phyloP scores from a whole-genome alignment of 2,113 vertebrate genomes.

The Electrona antarctica region DNA sequence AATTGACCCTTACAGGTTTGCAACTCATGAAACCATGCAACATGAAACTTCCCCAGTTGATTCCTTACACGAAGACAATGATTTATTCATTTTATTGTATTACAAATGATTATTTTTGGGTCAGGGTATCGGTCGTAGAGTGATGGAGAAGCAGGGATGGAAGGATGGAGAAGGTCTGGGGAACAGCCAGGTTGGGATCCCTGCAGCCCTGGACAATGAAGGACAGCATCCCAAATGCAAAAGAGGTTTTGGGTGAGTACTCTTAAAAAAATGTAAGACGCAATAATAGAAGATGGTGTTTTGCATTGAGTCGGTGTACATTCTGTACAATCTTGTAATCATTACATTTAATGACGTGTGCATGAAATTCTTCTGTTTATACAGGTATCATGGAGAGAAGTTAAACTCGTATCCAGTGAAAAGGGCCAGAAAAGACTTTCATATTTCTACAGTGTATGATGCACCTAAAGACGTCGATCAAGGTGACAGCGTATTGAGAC shows the following conservation, averaged over 20 bases:
- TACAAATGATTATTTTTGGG: too few relatives aligned
- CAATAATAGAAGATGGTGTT: neutral
- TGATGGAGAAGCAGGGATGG: constrained; percentile 97
- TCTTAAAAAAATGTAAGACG: neutral
- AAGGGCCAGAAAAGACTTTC: constrained; percentile 74
- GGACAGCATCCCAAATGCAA: constrained; percentile 94
- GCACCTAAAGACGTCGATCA: constrained; percentile 84
- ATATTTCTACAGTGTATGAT: constrained; percentile 91
- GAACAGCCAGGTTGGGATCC: constrained; percentile 82
- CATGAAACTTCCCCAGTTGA: too few relatives aligned
- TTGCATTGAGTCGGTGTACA: neutral
- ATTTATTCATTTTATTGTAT: too few relatives aligned
- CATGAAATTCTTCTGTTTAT: constrained; percentile 16
- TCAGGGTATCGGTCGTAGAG: constrained; percentile 91
- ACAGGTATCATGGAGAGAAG: constrained; percentile 95
- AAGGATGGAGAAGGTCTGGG: constrained; percentile 91
- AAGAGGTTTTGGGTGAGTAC: constrained; percentile 91
- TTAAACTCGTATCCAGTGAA: constrained; percentile 81
- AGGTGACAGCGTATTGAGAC: constrained; percentile 83
- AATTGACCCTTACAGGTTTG: too few relatives aligned
- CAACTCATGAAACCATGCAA: too few relatives aligned
- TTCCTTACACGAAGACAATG: too few relatives aligned
- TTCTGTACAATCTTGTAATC: neutral
- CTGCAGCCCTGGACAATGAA: constrained; percentile 88
- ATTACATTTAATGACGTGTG: neutral